These are phyloP conservation scores for Nerophis lumbriciformis DNA, from an alignment of 2,113 vertebrate species.

Conservation along the genomic window DNA sequence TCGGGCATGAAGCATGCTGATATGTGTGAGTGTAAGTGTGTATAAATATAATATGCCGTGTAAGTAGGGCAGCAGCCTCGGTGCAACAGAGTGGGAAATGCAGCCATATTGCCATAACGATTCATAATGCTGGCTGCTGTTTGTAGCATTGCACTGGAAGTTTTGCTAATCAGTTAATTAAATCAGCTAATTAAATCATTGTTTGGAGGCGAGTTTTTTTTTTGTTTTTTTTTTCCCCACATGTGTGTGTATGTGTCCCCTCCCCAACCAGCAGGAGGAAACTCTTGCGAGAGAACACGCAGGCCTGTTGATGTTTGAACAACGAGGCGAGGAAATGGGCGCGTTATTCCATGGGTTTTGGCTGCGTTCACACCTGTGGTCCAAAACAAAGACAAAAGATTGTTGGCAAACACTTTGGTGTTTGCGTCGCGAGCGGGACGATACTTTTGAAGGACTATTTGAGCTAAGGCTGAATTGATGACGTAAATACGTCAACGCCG, in stretches of 20 bases:
- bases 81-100: conserved; percentile 39
- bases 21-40: not conserved
- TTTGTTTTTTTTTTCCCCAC: conserved; percentile 47
- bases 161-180: conserved; percentile 72
- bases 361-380: no score
- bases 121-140: conserved; percentile 58
- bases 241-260: no score
- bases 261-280: conserved; percentile 10
- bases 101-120: conserved; percentile 41
- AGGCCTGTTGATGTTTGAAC: conserved; percentile 38
- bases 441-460: no score
- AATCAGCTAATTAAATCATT: conserved; percentile 70
- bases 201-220: conserved; percentile 60
- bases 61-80: conserved; percentile 55
- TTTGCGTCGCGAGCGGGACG: no score
- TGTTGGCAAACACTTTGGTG: no score
- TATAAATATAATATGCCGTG: conserved; percentile 10
- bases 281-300: conserved; percentile 23
- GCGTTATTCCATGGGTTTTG: not conserved
- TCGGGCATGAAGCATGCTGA: not conserved
- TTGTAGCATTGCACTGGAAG: conserved; percentile 59
- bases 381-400: no score
- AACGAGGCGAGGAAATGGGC: conserved; percentile 2
- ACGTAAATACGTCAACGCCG: no score
- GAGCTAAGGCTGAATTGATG: no score